Evolutionary conservation across 2,888 invertebrate species (phyloP).

Genomic region (Drosophila maculinotata): DNA sequence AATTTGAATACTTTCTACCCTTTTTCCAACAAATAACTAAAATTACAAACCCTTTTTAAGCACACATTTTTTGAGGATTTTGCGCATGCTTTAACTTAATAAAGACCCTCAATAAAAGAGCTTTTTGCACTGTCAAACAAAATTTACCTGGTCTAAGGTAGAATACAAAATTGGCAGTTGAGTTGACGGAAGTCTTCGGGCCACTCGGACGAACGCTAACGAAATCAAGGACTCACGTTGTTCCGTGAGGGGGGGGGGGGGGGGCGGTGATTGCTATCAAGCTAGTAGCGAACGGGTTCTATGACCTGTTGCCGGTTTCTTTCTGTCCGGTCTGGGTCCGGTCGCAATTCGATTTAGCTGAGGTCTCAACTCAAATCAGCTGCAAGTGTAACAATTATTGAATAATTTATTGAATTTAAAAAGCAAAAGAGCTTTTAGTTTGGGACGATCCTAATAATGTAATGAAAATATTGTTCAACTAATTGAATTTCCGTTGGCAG

Average conservation of each 20-base stretch:
- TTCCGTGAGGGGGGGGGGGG: conserved; percentile 4
- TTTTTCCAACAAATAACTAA: background rate
- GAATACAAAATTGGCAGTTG: conserved; percentile 54
- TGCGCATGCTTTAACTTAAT: conserved; percentile 20
- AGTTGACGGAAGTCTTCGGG: conserved; percentile 69
- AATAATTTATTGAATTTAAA: conserved; percentile 66
- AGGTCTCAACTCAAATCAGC: conserved; percentile 46
- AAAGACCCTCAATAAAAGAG: background rate
- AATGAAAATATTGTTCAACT: conserved; percentile 39
- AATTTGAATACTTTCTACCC: no score
- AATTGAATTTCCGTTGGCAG: conserved; percentile 57
- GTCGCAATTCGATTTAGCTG: conserved; percentile 53
- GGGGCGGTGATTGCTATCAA: conserved; percentile 2
- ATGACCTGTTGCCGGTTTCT: conserved; percentile 9
- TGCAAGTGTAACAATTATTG: conserved; percentile 33
- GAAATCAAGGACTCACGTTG: conserved; percentile 60
- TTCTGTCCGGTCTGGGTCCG: conserved; percentile 46
- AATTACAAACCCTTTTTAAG: background rate
- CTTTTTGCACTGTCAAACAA: background rate
- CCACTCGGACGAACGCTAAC: conserved; percentile 57
- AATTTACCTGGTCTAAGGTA: conserved; percentile 50
- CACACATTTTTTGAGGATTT: no score
- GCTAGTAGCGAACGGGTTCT: conserved; percentile 45
- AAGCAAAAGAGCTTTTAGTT: conserved; percentile 63
- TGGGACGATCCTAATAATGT: conserved; percentile 40